A percentile compares a stretch with the other conserved stretches of the same genome.
Conservation (phyloP, 2,888 invertebrate species). For the Bedellia somnulentella region DNA sequence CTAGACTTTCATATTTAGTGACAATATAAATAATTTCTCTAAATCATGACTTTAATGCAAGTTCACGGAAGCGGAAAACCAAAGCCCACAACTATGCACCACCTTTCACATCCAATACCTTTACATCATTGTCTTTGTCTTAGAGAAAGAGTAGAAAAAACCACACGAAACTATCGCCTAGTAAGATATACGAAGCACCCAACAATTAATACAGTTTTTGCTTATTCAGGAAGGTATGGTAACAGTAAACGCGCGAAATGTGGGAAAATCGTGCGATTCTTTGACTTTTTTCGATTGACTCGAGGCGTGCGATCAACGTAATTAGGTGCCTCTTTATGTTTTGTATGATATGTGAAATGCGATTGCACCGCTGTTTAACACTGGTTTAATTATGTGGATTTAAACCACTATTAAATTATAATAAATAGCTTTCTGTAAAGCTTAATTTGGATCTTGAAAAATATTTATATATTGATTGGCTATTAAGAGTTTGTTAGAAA, state of each 20-base stretch:
- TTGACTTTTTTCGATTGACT: constrained; percentile 39
- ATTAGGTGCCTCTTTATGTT: constrained; percentile 35
- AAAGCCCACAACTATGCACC: too few relatives aligned
- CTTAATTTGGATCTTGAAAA: too few relatives aligned
- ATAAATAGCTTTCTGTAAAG: too few relatives aligned
- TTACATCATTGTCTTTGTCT: constrained; percentile 18
- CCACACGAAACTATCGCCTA: constrained; percentile 5
- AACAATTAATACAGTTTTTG: constrained; percentile 49
- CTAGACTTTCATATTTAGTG: too few relatives aligned
- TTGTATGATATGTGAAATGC: constrained; percentile 25
- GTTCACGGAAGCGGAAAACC: too few relatives aligned
- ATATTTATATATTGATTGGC: too few relatives aligned
- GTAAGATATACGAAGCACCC: background rate
- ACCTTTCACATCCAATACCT: background rate
- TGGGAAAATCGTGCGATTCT: constrained; percentile 44
- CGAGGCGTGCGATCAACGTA: constrained; percentile 50
- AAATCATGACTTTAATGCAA: too few relatives aligned
- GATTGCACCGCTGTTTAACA: constrained; percentile 9
- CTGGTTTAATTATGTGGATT: too few relatives aligned
- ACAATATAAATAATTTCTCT: too few relatives aligned
- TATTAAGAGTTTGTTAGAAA: too few relatives aligned
- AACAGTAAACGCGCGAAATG: constrained; percentile 53
- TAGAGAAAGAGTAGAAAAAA: constrained; percentile 16
- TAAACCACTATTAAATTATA: too few relatives aligned
- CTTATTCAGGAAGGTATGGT: constrained; percentile 48